Evolutionary conservation across 1,140 invertebrate species (phyloP).

Genomic region (Pseudomyrmex pallidus): DNA sequence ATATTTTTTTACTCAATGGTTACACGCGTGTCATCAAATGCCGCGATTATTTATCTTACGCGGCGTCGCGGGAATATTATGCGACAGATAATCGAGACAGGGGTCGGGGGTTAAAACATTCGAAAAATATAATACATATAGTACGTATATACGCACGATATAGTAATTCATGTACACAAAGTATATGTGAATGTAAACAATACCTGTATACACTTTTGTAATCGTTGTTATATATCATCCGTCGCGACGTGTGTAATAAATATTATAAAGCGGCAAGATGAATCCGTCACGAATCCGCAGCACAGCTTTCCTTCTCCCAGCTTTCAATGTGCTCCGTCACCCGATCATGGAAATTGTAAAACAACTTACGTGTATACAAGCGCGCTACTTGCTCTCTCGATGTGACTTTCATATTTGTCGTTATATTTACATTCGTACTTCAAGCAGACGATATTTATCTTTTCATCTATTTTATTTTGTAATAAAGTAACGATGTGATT

Average conservation of each 20-base stretch:
- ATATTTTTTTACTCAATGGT: constrained; percentile 53
- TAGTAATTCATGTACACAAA: background rate
- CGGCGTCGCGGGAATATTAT: background rate
- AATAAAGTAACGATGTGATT: too few relatives aligned
- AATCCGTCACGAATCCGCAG: too few relatives aligned
- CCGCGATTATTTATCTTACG: background rate
- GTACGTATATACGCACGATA: background rate
- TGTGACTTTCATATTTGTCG: too few relatives aligned
- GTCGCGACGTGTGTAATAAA: constrained; percentile 40
- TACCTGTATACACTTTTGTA: constrained; percentile 29
- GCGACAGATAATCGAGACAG: constrained; percentile 7
- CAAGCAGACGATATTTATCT: too few relatives aligned
- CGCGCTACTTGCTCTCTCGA: too few relatives aligned
- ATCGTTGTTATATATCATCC: constrained; percentile 47
- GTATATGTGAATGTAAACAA: constrained; percentile 2
- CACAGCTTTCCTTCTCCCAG: too few relatives aligned
- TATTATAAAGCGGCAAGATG: too few relatives aligned
- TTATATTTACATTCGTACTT: too few relatives aligned
- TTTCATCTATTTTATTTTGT: too few relatives aligned
- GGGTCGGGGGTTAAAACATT: constrained; percentile 3
- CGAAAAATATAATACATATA: background rate
- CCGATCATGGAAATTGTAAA: too few relatives aligned
- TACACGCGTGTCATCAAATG: background rate
- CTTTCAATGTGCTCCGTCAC: too few relatives aligned
- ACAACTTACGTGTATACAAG: too few relatives aligned